Evolutionary conservation across 2,113 vertebrate species (phyloP).

Genomic region (Heterocephalus glaber): DNA sequence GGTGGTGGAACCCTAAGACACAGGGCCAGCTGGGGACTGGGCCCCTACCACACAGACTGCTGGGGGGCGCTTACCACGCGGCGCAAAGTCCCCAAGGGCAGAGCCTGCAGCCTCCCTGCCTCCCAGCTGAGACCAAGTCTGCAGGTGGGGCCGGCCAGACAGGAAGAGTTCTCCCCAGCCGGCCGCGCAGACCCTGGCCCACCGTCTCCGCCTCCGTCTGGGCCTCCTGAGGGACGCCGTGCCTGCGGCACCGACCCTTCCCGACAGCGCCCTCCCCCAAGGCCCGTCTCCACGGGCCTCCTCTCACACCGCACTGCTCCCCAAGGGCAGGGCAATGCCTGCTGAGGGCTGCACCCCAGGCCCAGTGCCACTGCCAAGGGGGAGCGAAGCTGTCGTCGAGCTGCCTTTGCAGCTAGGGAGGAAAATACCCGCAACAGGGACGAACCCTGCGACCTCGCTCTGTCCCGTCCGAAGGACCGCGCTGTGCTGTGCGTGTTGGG

Average conservation of each 20-base stretch:
- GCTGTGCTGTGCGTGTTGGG: too few species aligned
- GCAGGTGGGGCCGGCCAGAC: background rate
- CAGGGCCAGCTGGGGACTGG: background rate
- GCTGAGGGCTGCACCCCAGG: accelerated
- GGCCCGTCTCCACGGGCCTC: background rate
- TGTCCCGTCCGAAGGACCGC: background rate
- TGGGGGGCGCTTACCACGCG: background rate
- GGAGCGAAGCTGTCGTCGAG: accelerated
- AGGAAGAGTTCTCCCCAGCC: accelerated
- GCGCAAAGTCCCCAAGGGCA: too few species aligned
- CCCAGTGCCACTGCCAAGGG: accelerated
- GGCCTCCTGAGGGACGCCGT: accelerated
- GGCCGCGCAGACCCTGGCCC: accelerated
- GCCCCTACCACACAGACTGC: background rate
- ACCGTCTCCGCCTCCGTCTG: background rate
- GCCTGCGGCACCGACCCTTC: background rate
- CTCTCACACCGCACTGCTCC: background rate
- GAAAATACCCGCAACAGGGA: accelerated
- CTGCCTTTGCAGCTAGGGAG: background rate
- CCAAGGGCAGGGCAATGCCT: background rate
- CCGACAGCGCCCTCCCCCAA: background rate
- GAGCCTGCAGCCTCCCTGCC: background rate
- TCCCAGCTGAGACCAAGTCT: background rate
- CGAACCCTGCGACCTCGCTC: accelerated
- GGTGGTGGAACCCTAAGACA: background rate